Base-by-base conservation (phyloP, 2,888 invertebrate genomes). In the Dasypogon diadema region DNA sequence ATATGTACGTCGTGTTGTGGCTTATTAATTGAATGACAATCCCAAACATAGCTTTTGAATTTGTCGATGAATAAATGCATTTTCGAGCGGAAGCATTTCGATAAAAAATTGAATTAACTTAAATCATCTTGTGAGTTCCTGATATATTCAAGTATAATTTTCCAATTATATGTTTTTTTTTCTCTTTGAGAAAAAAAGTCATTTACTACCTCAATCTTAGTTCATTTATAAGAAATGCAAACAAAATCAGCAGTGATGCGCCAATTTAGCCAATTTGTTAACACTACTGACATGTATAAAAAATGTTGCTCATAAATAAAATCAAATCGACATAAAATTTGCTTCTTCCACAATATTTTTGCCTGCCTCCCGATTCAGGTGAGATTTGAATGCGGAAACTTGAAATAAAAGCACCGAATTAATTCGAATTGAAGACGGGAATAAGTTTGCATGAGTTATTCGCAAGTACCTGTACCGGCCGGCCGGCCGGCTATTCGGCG, bases 251-350 rank as follows among this genome's bases (percentile, higher is more conserved):
- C 51, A 51, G 51, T 51, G 51, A 51, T 51, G 51, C 51, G 51
- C 51, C 51, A 51, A 51, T 51, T 51, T 51, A 51, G 51, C 18
- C 51, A 51, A 51, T 51, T 51, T 51, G 51, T 51, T 51, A 51
- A 21, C 51, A 51, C 51, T 51, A 51, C 51, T 51, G 51, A 51
- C 51, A 51, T 8, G 18, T 12, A 51, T 51, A 51, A 51, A 51
- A 51, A 51, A 51, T 51, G 51, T 21, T 21, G 6, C 21, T 12
- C 51, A 51, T 51, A 51, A 51, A 51, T 51, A 51, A 51, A 51
- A 51, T 51, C 51, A 51, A 51, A 51, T 51, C 51, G 51, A 51
- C 51, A 51, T 51, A 51, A 51, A 51, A 51, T 51, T 16, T 51
- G 51, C 18, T 51, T 51, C 51, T 51, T 51, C 51, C 14, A 51